These are phyloP conservation scores for Eupithecia exiguata DNA, from an alignment of 2,888 invertebrate species.

Conservation along the genomic window DNA sequence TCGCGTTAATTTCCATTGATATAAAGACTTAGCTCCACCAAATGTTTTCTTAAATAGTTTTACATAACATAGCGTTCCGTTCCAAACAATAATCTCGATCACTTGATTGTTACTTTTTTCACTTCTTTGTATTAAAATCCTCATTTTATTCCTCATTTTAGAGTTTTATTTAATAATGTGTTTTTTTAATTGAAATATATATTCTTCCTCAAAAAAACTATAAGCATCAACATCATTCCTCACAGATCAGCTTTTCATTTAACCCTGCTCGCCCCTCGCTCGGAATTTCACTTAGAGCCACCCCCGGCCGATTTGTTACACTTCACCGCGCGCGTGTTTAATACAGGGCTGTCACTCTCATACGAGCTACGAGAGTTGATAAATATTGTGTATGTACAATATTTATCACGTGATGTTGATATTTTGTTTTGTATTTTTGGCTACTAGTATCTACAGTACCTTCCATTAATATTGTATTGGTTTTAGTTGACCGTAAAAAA, in stretches of 20 bases:
- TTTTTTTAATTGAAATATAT: not conserved
- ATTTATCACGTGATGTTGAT: too few species aligned
- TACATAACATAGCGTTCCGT: too few species aligned
- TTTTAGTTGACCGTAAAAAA: too few species aligned
- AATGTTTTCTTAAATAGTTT: too few species aligned
- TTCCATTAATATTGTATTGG: too few species aligned
- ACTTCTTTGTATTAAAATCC: too few species aligned
- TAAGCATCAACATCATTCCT: conserved; percentile 6
- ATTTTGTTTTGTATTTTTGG: too few species aligned
- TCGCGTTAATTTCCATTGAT: too few species aligned
- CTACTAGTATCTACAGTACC: too few species aligned
- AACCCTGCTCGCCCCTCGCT: conserved; percentile 37
- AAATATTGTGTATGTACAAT: not conserved
- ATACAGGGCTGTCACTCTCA: conserved; percentile 37
- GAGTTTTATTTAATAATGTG: not conserved
- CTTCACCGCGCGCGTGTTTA: conserved; percentile 43
- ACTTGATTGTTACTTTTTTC: too few species aligned
- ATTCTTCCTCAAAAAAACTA: not conserved
- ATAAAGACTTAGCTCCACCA: not conserved
- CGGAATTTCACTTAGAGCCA: conserved; percentile 46
- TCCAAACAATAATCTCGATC: too few species aligned
- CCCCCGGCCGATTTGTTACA: conserved; percentile 56
- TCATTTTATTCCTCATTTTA: too few species aligned
- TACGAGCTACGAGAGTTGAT: not conserved
- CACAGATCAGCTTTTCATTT: conserved; percentile 29